Conservation (phyloP, 1,140 invertebrate genomes). For the Drosophila lacteicornis region DNA sequence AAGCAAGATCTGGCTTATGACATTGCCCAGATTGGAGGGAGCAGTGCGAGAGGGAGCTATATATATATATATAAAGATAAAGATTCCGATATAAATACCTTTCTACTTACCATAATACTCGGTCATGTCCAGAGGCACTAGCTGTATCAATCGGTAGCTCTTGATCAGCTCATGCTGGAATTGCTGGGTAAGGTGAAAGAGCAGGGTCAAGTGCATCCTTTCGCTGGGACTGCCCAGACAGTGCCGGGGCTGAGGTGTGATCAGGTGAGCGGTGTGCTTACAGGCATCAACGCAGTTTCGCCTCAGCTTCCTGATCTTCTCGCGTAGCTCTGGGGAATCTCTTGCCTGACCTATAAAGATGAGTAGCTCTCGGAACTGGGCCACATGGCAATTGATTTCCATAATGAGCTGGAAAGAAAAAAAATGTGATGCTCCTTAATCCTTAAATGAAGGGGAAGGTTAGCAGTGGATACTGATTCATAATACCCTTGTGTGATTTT, state of each 20-base stretch:
- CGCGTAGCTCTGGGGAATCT: slow-evolving; percentile 93
- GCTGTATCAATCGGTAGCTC: slow-evolving; percentile 92
- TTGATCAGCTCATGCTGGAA: slow-evolving; percentile 93
- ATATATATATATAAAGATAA: too few relatives aligned
- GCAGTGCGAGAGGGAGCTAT: slow-evolving; percentile 92
- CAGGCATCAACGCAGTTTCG: slow-evolving; percentile 93
- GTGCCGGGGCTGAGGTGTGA: slow-evolving; percentile 88
- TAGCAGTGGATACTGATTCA: neutral
- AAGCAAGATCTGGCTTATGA: slow-evolving; percentile 94
- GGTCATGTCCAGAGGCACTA: slow-evolving; percentile 95
- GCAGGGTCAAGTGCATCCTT: slow-evolving; percentile 89
- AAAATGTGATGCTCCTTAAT: too few relatives aligned
- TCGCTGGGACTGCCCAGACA: slow-evolving; percentile 59
- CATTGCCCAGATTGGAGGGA: slow-evolving; percentile 94
- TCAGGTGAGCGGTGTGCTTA: slow-evolving; percentile 91
- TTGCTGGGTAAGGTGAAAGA: slow-evolving; percentile 93
- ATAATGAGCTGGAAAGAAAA: slow-evolving; percentile 89
- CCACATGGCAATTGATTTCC: slow-evolving; percentile 94
- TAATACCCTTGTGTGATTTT: neutral
- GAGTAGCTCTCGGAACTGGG: slow-evolving; percentile 93
- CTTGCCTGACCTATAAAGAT: slow-evolving; percentile 93
- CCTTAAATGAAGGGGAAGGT: neutral
- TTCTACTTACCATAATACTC: slow-evolving; percentile 93
- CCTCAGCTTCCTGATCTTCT: slow-evolving; percentile 93
- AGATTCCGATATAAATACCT: too few relatives aligned